A percentile compares a stretch with the other conserved stretches of the same genome.
Evolutionary conservation across 1,140 invertebrate genomes (phyloP).

Genomic region (Maniola jurtina): DNA sequence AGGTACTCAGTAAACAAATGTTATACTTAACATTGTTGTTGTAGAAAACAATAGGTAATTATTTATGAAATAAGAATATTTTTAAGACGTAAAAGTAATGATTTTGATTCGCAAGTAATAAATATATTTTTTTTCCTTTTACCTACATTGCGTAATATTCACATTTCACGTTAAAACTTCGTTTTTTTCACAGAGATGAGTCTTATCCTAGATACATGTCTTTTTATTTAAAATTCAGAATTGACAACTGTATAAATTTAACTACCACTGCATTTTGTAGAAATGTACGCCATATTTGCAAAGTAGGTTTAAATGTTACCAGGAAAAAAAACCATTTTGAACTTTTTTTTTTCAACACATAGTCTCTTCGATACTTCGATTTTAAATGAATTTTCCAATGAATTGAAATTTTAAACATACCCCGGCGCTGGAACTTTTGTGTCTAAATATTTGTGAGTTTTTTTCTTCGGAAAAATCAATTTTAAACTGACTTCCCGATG

Average conservation of each 20-base stretch:
- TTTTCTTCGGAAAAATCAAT: too few relatives aligned
- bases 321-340: conserved; percentile 9
- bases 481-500: too few relatives aligned
- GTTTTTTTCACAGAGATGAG: conserved; percentile 43
- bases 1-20: conserved; percentile 25
- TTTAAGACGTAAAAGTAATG: conserved; percentile 37
- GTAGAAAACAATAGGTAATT: conserved; percentile 40
- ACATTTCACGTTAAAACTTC: conserved; percentile 63
- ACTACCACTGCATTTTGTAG: conserved; percentile 70
- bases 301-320: conserved; percentile 44
- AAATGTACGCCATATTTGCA: conserved; percentile 72
- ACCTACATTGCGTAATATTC: conserved; percentile 72
- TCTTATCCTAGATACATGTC: conserved; percentile 57
- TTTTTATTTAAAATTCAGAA: conserved; percentile 62
- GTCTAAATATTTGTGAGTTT: too few relatives aligned
- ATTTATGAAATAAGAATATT: conserved; percentile 34
- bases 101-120: conserved; percentile 20
- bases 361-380: too few relatives aligned
- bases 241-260: conserved; percentile 66
- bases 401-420: too few relatives aligned
- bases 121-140: conserved; percentile 17
- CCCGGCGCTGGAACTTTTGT: too few relatives aligned
- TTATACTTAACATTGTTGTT: background rate
- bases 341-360: too few relatives aligned
- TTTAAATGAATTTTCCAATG: too few relatives aligned